phyloP scores from a whole-genome alignment of 1,140 invertebrate species.

The Philotrypesis tridentata region DNA sequence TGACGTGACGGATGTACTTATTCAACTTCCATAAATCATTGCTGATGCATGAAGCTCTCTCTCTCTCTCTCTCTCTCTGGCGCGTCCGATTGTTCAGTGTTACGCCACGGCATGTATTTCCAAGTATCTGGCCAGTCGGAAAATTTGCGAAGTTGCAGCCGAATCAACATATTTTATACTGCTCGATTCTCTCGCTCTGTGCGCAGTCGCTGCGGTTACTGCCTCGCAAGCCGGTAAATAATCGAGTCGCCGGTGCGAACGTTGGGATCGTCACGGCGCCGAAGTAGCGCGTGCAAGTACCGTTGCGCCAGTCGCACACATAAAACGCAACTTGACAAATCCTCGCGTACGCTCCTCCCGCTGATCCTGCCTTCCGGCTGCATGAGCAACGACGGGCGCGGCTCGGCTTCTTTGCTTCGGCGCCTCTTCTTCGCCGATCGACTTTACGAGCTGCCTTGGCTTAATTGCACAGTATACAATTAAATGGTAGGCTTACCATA shows the following conservation, averaged over 20 bases:
- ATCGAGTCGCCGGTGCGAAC: too few species aligned
- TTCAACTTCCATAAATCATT: slow-evolving; percentile 41
- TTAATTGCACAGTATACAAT: slow-evolving; percentile 28
- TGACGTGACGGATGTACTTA: slow-evolving; percentile 32
- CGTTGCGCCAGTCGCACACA: too few species aligned
- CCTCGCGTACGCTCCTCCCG: neutral
- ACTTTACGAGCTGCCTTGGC: neutral
- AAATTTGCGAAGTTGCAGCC: too few species aligned
- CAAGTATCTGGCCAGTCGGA: slow-evolving; percentile 9
- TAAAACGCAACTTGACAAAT: neutral
- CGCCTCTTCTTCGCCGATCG: neutral
- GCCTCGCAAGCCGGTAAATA: too few species aligned
- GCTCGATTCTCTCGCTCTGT: too few species aligned
- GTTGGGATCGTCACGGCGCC: too few species aligned
- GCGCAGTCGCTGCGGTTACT: too few species aligned
- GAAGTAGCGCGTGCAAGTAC: too few species aligned
- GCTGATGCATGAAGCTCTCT: neutral
- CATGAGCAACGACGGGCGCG: neutral
- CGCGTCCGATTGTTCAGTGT: neutral
- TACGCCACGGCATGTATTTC: neutral
- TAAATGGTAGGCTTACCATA: slow-evolving; percentile 21
- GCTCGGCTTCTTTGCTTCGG: neutral
- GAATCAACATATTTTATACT: too few species aligned
- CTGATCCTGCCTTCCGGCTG: slow-evolving; percentile 2
- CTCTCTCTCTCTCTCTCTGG: too few species aligned